Evolutionary conservation across 2,888 invertebrate species (phyloP), one percentile per base, ranked within the genome.

Genomic region (Nipponacmea schrenckii): DNA sequence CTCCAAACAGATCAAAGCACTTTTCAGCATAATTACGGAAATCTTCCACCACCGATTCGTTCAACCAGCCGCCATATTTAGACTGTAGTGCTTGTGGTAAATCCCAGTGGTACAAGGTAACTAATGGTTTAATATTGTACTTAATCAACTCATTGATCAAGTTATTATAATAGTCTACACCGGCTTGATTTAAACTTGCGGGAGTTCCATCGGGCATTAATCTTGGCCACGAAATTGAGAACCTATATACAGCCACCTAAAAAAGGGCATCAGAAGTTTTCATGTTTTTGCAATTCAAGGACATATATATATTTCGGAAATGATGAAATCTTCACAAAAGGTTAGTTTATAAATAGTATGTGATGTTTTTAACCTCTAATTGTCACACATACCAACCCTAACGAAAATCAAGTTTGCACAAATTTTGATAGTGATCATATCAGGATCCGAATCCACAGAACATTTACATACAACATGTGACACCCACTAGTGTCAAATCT

Each of bases 111-210:
- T 81, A 92, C 89, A 88, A 92, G 90, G 92, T 92, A 15, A 91
- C 85, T 78, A 89, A 80, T 5, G 93, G 93, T 69, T 89, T 86
- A 70, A 94, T 92, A n/a, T 90, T 90, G 65, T 90, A 89, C 0
- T 86, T 89, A 5, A 93, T 76, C 8, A 95, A 90, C 80, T 92
- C 93, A 80, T 94, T 90, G 69, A 95, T 93, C 64, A 96, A 88
- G 78, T 93, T 91, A 83, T 92, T 93, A 87, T 96, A 96, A 88
- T 94, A 94, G 71, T 92, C 89, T 8, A 96, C 90, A 17, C 94
- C 95, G 2, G 91, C 90, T 56, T 91, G 89, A 84, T 94, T 95
- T 45, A 94, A 48, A 10, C 70, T 65, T 20, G 70, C 69, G 0
- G 50, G 69, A 3, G 82, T 83, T 0, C 86, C 95, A n/a, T 91